Base-by-base conservation (phyloP, 2,888 invertebrate genomes). In the Argynnis bischoffii region DNA sequence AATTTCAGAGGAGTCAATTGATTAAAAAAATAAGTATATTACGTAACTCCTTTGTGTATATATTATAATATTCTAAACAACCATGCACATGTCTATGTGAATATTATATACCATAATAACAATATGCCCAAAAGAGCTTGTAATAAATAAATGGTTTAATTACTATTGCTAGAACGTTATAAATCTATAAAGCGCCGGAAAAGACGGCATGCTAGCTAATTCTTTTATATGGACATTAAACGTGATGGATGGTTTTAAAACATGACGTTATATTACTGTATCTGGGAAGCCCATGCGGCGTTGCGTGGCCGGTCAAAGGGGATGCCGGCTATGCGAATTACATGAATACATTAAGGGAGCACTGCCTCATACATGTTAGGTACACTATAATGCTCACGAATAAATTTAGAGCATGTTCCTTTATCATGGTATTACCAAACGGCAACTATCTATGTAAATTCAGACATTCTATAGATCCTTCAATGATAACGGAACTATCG, bases 281-380 rank as follows among this genome's bases (percentile, higher is more conserved):
- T 91, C 85, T 89, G 84, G 87, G 84, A 83, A 80, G 87, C 81
- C 87, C 83, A 87, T 86, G 88, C 88, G 89, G 90, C 84, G 89
- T 90, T 89, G 92, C 92, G 92, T 92, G 92, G 92, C 85, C 84
- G 90, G 92, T 92, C 92, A 92, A 92, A 92, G 92, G 91, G 91
- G 91, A 92, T 89, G 86, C 88, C 90, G 87, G 90, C 87, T 88
- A 91, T 89, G 91, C 89, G 92, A 92, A 92, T 92, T 92, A 92
- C 92, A 91, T 92, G 92, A 92, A 92, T 92, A 92, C 90, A 92
- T 92, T 92, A 92, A 89, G 88, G 89, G 87, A 87, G 87, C 81
- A 87, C 83, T 85, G 84, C 88, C 87, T 86, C 85, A 83, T 90
- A 88, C 86, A 89, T 87, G 90, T 89, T 77, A 76, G 76, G 75